Percentiles rank a stretch among this genome's conserved stretches.
phyloP scores from a whole-genome alignment of 1,140 invertebrate genomes.

The Lepidurus apus region DNA sequence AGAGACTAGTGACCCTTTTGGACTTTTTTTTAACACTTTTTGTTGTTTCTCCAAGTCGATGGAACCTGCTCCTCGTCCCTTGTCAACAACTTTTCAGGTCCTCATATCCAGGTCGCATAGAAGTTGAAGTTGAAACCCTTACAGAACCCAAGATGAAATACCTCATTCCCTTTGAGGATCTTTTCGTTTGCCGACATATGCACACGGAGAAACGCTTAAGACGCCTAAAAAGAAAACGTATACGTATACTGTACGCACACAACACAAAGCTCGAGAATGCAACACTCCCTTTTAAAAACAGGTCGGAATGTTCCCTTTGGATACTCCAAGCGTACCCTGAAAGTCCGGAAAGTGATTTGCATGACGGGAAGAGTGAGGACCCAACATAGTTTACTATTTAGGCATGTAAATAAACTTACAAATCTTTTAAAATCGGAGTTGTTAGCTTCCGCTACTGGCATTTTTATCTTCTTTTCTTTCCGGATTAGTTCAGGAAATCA shows the following conservation, averaged over 20 bases:
- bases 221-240: neutral
- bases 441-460: neutral
- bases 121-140: neutral
- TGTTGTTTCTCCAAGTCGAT: neutral
- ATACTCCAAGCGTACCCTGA: neutral
- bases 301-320: slow-evolving; percentile 6
- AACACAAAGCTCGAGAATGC: neutral
- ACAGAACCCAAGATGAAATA: neutral
- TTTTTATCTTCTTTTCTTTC: neutral
- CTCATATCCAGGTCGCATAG: neutral
- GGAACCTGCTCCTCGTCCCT: neutral
- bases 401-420: neutral
- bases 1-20: neutral
- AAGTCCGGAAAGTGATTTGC: neutral
- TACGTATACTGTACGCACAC: neutral
- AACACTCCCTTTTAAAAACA: neutral
- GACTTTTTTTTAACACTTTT: neutral
- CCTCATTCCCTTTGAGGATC: neutral
- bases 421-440: neutral
- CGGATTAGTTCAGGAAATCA: too few species aligned
- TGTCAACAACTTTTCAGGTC: neutral
- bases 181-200: neutral
- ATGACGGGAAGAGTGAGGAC: neutral
- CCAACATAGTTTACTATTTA: neutral
- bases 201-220: neutral